Evolutionary conservation across 2,797 vertebrate genomes (phyloP).

Genomic region (Coluber constrictor): DNA sequence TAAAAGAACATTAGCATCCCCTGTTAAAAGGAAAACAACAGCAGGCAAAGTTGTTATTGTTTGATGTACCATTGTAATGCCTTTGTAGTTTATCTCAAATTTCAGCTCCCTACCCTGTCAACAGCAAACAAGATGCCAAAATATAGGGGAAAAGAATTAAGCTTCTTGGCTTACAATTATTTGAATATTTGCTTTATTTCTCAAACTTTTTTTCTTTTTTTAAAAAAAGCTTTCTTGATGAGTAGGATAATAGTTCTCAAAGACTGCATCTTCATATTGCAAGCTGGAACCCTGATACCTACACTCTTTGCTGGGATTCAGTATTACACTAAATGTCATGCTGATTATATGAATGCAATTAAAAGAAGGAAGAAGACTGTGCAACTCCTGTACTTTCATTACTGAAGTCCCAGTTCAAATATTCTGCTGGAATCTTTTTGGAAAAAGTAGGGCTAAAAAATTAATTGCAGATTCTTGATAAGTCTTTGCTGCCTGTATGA

Average conservation of each 20-base stretch:
- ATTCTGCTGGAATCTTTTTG: neutral
- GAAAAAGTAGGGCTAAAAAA: neutral
- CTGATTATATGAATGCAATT: neutral
- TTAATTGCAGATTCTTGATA: neutral
- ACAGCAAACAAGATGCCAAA: neutral
- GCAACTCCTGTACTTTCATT: neutral
- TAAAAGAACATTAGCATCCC: neutral
- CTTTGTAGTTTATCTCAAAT: neutral
- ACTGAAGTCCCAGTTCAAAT: neutral
- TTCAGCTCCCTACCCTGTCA: neutral
- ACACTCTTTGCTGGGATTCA: neutral
- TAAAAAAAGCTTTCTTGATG: neutral
- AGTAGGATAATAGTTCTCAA: neutral
- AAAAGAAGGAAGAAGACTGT: neutral
- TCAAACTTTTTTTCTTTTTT: neutral
- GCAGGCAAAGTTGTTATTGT: neutral
- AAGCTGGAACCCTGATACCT: neutral
- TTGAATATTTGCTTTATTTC: neutral
- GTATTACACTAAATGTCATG: neutral
- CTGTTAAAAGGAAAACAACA: constrained; percentile 8
- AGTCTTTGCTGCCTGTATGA: neutral
- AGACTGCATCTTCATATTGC: neutral
- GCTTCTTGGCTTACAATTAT: neutral
- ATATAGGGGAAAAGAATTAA: neutral
- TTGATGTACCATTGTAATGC: neutral